Conservation (phyloP, 2,113 vertebrate species). For the Hydropotes inermis region DNA sequence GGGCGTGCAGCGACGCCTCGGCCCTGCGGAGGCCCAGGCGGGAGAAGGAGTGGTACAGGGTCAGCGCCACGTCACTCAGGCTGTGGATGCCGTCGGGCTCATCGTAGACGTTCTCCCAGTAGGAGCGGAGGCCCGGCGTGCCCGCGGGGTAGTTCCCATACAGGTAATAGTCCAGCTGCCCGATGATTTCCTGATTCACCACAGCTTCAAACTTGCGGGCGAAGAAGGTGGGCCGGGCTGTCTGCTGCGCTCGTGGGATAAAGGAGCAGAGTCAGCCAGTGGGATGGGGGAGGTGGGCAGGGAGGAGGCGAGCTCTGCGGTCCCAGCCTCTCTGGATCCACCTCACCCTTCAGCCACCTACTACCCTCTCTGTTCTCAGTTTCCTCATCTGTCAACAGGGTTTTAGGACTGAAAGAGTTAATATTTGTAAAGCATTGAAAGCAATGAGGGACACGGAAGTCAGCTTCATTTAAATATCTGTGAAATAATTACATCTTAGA, state of each 20-base stretch:
- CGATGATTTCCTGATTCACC: slow-evolving; percentile 97
- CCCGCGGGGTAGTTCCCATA: slow-evolving; percentile 90
- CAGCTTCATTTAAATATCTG: background rate
- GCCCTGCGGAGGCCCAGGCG: slow-evolving; percentile 90
- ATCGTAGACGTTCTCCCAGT: slow-evolving; percentile 96
- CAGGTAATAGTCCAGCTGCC: slow-evolving; percentile 93
- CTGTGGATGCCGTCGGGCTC: slow-evolving; percentile 90
- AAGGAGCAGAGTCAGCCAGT: background rate
- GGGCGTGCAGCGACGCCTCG: slow-evolving; percentile 83
- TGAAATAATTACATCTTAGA: background rate
- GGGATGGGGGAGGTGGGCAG: accelerated
- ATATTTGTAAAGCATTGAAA: background rate
- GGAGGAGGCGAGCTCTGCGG: background rate
- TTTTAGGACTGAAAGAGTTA: background rate
- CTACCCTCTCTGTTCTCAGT: background rate
- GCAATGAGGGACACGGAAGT: background rate
- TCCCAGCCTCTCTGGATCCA: background rate
- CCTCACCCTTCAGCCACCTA: background rate
- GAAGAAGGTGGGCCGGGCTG: slow-evolving; percentile 95
- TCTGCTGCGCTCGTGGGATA: slow-evolving; percentile 87
- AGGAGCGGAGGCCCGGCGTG: slow-evolving; percentile 88
- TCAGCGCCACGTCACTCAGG: slow-evolving; percentile 90
- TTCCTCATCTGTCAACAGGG: background rate
- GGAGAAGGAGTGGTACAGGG: slow-evolving; percentile 92
- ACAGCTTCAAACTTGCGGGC: slow-evolving; percentile 97